Evolutionary conservation across 64 coral and sea anemone species (phyloP).

Genomic region (Montipora foliosa): DNA sequence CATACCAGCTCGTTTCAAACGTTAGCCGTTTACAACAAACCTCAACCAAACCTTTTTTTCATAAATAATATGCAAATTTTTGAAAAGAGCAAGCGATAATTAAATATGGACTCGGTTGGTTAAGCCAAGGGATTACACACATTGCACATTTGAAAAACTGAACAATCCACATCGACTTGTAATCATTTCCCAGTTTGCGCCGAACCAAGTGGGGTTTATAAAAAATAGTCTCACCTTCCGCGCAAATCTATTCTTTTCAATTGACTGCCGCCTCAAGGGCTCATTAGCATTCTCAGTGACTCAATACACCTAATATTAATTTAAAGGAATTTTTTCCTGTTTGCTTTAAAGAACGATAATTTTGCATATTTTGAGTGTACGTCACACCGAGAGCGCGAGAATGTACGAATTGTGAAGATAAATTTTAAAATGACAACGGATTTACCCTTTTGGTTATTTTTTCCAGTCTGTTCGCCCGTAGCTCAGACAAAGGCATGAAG

Average conservation of each 20-base stretch:
- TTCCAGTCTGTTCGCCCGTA: constrained; percentile 86
- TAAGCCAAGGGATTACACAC: background rate
- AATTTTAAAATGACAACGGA: constrained; percentile 76
- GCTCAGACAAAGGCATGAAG: constrained; percentile 89
- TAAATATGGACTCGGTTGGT: background rate
- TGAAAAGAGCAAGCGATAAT: background rate
- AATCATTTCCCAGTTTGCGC: background rate
- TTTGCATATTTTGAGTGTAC: background rate
- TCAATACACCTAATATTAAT: background rate
- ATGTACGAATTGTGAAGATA: background rate
- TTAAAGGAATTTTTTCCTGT: constrained; percentile 57
- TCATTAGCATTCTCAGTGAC: background rate
- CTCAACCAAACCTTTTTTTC: background rate
- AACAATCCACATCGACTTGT: background rate
- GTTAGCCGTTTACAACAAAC: background rate
- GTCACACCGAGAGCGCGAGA: background rate
- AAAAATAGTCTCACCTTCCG: too few relatives aligned
- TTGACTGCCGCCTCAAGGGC: background rate
- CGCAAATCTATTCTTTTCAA: too few relatives aligned
- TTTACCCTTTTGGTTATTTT: constrained; percentile 89
- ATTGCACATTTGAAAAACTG: background rate
- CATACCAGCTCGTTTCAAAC: too few relatives aligned
- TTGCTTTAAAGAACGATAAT: background rate
- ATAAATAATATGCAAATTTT: background rate
- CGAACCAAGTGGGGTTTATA: too few relatives aligned